phyloP scores from a whole-genome alignment of 2,888 invertebrate genomes.

The Amaurobius ferox region DNA sequence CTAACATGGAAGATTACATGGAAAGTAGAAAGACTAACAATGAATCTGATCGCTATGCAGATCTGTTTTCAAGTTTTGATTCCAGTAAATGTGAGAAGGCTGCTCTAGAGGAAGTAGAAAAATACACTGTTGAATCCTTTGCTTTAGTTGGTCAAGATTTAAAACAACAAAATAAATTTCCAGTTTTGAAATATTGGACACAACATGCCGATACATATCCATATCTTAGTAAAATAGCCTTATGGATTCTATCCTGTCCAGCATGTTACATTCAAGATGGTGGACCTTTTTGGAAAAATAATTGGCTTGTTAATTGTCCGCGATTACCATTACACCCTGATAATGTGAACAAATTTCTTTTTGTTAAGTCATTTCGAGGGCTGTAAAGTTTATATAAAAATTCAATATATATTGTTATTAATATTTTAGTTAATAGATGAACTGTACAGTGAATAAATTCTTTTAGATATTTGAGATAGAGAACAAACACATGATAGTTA shows the following conservation, averaged over 20 bases:
- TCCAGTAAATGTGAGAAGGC: slow-evolving; percentile 47
- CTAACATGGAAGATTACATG: slow-evolving; percentile 25
- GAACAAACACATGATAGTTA: too few relatives aligned
- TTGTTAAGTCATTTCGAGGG: slow-evolving; percentile 55
- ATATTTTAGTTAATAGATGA: background rate
- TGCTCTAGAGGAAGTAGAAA: slow-evolving; percentile 50
- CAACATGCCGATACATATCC: slow-evolving; percentile 48
- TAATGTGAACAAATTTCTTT: slow-evolving; percentile 54
- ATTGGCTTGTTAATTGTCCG: slow-evolving; percentile 58
- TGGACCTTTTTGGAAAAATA: slow-evolving; percentile 45
- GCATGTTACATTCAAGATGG: slow-evolving; percentile 36
- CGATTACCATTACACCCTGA: slow-evolving; percentile 47
- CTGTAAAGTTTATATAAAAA: slow-evolving; percentile 23
- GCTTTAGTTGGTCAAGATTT: slow-evolving; percentile 4
- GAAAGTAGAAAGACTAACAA: slow-evolving; percentile 13
- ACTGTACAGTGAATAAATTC: too few relatives aligned
- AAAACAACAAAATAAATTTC: slow-evolving; percentile 25
- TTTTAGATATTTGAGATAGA: too few relatives aligned
- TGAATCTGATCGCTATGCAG: slow-evolving; percentile 13
- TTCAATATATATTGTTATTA: background rate
- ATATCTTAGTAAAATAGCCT: slow-evolving; percentile 42
- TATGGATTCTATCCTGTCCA: slow-evolving; percentile 60
- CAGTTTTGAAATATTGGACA: slow-evolving; percentile 49
- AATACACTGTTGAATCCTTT: slow-evolving; percentile 44
- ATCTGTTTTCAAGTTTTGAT: slow-evolving; percentile 27